Evolutionary conservation across 2,888 invertebrate species (phyloP), one percentile per base, ranked within the genome.

Genomic region (Epinotia bilunana): DNA sequence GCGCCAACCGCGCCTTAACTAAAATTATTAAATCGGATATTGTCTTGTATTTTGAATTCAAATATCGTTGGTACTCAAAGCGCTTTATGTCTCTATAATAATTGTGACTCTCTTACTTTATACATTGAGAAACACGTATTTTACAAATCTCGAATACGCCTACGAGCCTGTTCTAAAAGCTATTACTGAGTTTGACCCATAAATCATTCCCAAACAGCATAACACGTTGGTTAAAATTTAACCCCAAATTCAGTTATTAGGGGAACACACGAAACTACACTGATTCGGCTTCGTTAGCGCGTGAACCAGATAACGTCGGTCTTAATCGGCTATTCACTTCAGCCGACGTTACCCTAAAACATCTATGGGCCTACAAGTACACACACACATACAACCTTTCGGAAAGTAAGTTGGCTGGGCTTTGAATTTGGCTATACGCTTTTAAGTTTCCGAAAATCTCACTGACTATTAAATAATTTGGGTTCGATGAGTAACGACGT

Each of bases 241-340:
- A 46, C 61, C 63, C 65, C 65, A 20, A 53, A 60, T 72, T 62
- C 57, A 16, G 61, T 67, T 75, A 70, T 74, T 70, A 61, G 61
- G 63, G 61, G 64, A n/a, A 28, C 46, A 57, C 55, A 53, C 68
- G 60, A 71, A 74, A 72, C 75, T 75, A 71, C 67, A 72, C 61
- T 67, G 72, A 75, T 75, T 75, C 71, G 71, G 74, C 76, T 73
- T 74, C 77, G 77, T 82, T 84, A 83, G 79, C 67, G 80, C 80
- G 82, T 78, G 80, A 79, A 75, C 74, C 79, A 81, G 87, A 86
- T 86, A 85, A 85, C 82, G 79, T 77, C 80, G 63, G 73, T 67
- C 74, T 76, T 74, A 77, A 77, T 74, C 68, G 77, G 72, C 80
- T 79, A 83, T 83, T 83, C 80, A 81, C 71, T 75, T 72, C 57